A percentile compares a stretch with the other conserved stretches of the same genome.
These are phyloP conservation scores for Branchipolynoe longqiensis DNA, from an alignment of 2,888 invertebrate species.

Conservation along the genomic window DNA sequence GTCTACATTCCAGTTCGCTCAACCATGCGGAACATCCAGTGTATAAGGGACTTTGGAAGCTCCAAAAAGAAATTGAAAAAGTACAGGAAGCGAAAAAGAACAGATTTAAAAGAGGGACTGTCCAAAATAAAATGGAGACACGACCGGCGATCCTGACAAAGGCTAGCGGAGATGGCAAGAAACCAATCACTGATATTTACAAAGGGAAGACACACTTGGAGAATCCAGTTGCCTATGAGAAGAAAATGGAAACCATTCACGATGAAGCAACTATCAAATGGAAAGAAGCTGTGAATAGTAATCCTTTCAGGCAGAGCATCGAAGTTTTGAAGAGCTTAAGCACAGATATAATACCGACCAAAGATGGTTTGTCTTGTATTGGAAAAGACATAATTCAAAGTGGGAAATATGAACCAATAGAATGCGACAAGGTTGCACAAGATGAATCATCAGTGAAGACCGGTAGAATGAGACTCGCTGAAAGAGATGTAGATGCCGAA, in stretches of 20 bases:
- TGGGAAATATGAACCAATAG: background rate
- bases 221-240: too few species aligned
- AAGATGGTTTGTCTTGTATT: too few species aligned
- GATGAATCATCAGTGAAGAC: too few species aligned
- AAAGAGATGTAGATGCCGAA: too few species aligned
- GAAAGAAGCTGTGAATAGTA: background rate
- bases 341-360: too few species aligned
- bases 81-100: background rate
- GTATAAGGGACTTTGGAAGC: slow-evolving; percentile 13
- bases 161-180: background rate
- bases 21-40: background rate
- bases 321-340: background rate
- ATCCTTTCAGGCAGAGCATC: slow-evolving; percentile 25
- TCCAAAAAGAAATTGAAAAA: background rate
- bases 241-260: too few species aligned
- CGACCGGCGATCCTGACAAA: background rate
- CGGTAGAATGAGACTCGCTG: too few species aligned
- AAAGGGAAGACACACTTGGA: background rate
- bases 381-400: too few species aligned
- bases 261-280: too few species aligned
- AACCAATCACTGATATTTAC: background rate
- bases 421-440: too few species aligned
- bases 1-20: background rate
- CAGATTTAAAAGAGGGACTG: slow-evolving; percentile 11
- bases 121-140: background rate